These are phyloP conservation scores for Tetramorium alpestre DNA, from an alignment of 1,140 invertebrate species.

Conservation along the genomic window DNA sequence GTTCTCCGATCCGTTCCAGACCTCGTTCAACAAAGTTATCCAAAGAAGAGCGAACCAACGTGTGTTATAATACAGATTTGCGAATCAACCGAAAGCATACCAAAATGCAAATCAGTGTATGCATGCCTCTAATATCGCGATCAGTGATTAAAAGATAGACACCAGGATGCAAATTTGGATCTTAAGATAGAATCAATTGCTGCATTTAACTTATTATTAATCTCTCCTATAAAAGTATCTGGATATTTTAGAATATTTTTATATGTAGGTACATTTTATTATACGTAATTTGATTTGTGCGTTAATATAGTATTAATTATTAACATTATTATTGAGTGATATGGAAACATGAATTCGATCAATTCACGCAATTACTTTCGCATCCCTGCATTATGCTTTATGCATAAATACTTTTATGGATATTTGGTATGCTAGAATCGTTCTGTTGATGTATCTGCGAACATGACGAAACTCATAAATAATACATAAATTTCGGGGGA, in stretches of 20 bases:
- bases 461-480: slow-evolving; percentile 37
- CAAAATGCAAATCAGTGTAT: too few relatives aligned
- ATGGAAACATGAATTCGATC: not conserved
- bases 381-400: not conserved
- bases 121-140: not conserved
- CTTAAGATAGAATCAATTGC: not conserved
- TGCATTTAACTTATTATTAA: not conserved
- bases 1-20: slow-evolving; percentile 24
- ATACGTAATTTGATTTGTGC: not conserved
- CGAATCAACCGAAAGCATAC: not conserved
- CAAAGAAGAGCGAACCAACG: not conserved
- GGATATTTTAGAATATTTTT: not conserved
- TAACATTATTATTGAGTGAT: not conserved
- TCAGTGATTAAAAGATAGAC: not conserved
- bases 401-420: not conserved
- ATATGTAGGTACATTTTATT: not conserved
- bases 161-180: not conserved
- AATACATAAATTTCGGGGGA: slow-evolving; percentile 20
- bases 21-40: not conserved
- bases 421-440: not conserved
- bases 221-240: not conserved
- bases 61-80: not conserved
- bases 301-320: not conserved
- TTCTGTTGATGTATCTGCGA: not conserved
- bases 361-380: not conserved